Conservation (phyloP, 2,797 vertebrate genomes). For the Mormyrus hasselquistii region DNA sequence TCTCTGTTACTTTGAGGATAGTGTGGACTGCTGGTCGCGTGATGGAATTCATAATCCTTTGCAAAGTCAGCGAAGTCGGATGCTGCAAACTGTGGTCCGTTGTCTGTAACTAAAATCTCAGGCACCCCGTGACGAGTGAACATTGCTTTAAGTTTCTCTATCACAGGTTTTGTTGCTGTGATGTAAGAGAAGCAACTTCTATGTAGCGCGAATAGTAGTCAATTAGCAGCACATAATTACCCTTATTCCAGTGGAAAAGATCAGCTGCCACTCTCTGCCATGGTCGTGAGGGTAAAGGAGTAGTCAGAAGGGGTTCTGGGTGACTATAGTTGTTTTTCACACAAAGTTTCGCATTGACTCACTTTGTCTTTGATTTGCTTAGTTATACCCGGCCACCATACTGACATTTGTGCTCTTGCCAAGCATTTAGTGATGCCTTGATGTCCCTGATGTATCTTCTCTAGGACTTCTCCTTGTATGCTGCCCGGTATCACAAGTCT, state of each 20-base stretch:
- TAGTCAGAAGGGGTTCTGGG: neutral
- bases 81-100: neutral
- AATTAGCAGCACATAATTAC: conserved; percentile 8
- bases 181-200: conserved; percentile 4
- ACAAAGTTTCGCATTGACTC: neutral
- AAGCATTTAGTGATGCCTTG: conserved; percentile 23
- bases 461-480: conserved; percentile 15
- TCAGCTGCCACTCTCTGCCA: conserved; percentile 25
- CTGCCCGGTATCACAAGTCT: conserved; percentile 22
- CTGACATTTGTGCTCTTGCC: conserved; percentile 15
- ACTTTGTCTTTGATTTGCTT: neutral
- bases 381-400: conserved; percentile 23
- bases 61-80: neutral
- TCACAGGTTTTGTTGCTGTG: neutral
- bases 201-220: conserved; percentile 24
- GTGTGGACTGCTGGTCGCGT: neutral
- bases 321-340: neutral
- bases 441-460: conserved; percentile 26
- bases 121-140: neutral
- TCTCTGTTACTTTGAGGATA: conserved; percentile 8
- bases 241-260: conserved; percentile 15
- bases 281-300: neutral
- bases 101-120: neutral
- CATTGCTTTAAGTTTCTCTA: neutral
- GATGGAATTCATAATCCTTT: neutral